These are phyloP conservation scores for Lysandra coridon DNA, from an alignment of 2,888 invertebrate genomes.

Conservation along the genomic window DNA sequence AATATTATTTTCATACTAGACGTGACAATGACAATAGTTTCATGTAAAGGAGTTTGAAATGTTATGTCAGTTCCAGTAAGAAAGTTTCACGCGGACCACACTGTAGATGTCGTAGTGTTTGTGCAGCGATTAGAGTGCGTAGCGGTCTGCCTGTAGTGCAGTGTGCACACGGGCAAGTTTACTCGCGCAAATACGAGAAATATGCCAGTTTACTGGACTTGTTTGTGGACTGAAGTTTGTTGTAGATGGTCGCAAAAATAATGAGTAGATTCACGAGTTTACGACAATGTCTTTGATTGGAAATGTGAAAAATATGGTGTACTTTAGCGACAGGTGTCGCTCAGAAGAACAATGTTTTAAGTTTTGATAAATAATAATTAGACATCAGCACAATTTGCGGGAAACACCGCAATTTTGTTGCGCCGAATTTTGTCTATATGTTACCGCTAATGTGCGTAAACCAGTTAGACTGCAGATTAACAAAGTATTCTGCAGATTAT, in stretches of 20 bases:
- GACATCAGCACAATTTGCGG: no score
- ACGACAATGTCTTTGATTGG: neutral
- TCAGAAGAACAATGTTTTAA: no score
- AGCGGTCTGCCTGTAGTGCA: conserved; percentile 42
- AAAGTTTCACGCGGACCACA: conserved; percentile 43
- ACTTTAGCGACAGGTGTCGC: no score
- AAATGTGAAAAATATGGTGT: no score
- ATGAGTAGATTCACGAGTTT: neutral
- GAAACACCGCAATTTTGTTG: no score
- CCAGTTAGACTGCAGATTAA: no score
- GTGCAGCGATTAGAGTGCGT: conserved; percentile 50
- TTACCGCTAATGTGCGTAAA: no score
- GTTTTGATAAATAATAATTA: no score
- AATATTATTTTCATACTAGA: neutral
- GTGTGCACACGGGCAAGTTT: neutral
- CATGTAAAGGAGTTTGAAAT: neutral
- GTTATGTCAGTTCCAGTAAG: conserved; percentile 6
- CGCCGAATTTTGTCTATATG: no score
- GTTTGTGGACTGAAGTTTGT: neutral
- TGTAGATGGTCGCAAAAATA: neutral
- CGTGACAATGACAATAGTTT: neutral
- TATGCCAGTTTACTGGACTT: conserved; percentile 3
- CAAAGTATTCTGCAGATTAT: no score
- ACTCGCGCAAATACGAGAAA: conserved; percentile 15
- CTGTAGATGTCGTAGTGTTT: conserved; percentile 48